phyloP scores from a whole-genome alignment of 2,888 invertebrate species.

The Heliconius ethilla region DNA sequence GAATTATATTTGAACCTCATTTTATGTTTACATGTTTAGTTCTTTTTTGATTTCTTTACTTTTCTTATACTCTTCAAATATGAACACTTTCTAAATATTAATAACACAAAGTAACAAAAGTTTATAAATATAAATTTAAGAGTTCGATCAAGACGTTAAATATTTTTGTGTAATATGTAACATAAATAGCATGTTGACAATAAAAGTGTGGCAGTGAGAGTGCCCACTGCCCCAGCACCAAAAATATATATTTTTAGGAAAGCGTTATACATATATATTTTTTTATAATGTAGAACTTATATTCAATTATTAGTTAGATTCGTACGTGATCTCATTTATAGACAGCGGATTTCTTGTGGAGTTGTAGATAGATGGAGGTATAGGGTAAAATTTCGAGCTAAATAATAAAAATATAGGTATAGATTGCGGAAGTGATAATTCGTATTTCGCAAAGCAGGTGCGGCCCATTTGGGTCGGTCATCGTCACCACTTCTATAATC shows the following conservation, averaged over 20 bases:
- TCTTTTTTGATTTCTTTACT: neutral
- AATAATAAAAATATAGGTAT: constrained; percentile 49
- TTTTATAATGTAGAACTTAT: neutral
- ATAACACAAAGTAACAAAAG: neutral
- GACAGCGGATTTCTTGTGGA: neutral
- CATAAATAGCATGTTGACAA: neutral
- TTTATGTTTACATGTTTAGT: neutral
- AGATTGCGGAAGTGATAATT: constrained; percentile 73
- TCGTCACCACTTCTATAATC: constrained; percentile 78
- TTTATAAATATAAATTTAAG: neutral
- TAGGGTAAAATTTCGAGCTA: neutral
- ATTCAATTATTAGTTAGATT: neutral
- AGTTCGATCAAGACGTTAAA: neutral
- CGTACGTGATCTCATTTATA: neutral
- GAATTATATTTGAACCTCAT: neutral
- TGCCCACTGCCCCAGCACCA: neutral
- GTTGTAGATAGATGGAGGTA: neutral
- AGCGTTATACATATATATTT: neutral
- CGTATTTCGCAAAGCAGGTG: constrained; percentile 69
- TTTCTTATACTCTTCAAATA: too few relatives aligned
- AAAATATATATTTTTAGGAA: constrained; percentile 1
- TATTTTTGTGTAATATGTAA: neutral
- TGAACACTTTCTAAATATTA: too few relatives aligned
- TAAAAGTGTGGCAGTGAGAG: constrained; percentile 1
- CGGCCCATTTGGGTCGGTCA: constrained; percentile 69